phyloP scores from a whole-genome alignment of 2,888 invertebrate genomes.

The Meteorus cinctellus region DNA sequence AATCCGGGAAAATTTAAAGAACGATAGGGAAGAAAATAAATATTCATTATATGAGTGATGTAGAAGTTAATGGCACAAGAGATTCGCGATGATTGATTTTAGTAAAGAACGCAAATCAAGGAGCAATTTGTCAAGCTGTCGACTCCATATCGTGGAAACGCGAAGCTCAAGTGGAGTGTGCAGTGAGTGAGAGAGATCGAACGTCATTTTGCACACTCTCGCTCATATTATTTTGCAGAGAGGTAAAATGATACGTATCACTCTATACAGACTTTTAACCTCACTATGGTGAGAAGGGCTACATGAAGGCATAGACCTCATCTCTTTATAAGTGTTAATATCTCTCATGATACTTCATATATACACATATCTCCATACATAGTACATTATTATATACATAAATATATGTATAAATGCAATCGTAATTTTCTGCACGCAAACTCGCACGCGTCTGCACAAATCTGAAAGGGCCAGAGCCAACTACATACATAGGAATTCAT shows the following conservation, averaged over 20 bases:
- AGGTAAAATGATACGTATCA: constrained; percentile 59
- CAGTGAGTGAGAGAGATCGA: constrained; percentile 36
- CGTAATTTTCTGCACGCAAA: constrained; percentile 46
- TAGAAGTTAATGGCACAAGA: background rate
- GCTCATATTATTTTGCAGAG: constrained; percentile 24
- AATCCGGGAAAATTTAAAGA: background rate
- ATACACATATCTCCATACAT: constrained; percentile 11
- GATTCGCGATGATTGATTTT: constrained; percentile 68
- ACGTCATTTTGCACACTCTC: constrained; percentile 52
- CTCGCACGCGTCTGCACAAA: constrained; percentile 36
- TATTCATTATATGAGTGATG: constrained; percentile 5
- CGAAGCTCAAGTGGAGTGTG: background rate
- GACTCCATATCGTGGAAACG: constrained; percentile 58
- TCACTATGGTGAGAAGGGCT: background rate
- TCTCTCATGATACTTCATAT: constrained; percentile 14
- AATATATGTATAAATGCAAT: constrained; percentile 30
- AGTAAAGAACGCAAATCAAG: constrained; percentile 71
- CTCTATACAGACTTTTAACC: constrained; percentile 4
- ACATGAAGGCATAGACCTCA: background rate
- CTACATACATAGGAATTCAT: background rate
- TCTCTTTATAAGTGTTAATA: constrained; percentile 36
- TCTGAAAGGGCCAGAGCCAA: constrained; percentile 20
- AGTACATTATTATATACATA: background rate
- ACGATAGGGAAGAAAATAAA: background rate
- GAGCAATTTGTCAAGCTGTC: constrained; percentile 73